Percentiles rank a stretch among this genome's conserved stretches.
Evolutionary conservation across 2,888 invertebrate species (phyloP).

Genomic region (Trichogramma dendrolimi): DNA sequence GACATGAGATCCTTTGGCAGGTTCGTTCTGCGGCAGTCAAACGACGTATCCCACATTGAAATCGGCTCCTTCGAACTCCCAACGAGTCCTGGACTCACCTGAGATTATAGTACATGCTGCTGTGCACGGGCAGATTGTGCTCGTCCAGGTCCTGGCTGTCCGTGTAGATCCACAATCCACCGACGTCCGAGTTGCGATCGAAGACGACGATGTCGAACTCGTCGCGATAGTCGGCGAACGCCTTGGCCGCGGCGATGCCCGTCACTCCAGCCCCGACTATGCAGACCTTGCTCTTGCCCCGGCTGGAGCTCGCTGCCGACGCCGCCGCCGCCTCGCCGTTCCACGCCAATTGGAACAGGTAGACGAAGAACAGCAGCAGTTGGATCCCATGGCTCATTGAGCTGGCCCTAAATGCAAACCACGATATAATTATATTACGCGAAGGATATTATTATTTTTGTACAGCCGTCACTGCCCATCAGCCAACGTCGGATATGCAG

Average conservation of each 20-base stretch:
- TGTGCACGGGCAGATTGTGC: conserved; percentile 66
- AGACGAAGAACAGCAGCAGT: too few species aligned
- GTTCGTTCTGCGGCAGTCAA: conserved; percentile 5
- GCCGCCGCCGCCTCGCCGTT: too few species aligned
- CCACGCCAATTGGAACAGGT: too few species aligned
- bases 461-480: too few species aligned
- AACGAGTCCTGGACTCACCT: conserved; percentile 52
- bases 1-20: neutral
- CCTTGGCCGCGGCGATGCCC: conserved; percentile 64
- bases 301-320: too few species aligned
- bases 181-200: conserved; percentile 65
- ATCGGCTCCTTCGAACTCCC: too few species aligned
- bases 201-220: conserved; percentile 60
- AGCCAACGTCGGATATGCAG: too few species aligned
- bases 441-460: too few species aligned
- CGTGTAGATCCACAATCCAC: conserved; percentile 79
- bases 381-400: too few species aligned
- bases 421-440: too few species aligned
- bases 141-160: conserved; percentile 62
- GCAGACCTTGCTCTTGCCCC: conserved; percentile 47
- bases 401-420: too few species aligned
- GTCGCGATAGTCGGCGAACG: conserved; percentile 55
- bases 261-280: conserved; percentile 76
- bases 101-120: conserved; percentile 76
- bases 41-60: neutral